Base-by-base conservation (phyloP, 2,888 invertebrate species). In the Neocrepidodera transversa region DNA sequence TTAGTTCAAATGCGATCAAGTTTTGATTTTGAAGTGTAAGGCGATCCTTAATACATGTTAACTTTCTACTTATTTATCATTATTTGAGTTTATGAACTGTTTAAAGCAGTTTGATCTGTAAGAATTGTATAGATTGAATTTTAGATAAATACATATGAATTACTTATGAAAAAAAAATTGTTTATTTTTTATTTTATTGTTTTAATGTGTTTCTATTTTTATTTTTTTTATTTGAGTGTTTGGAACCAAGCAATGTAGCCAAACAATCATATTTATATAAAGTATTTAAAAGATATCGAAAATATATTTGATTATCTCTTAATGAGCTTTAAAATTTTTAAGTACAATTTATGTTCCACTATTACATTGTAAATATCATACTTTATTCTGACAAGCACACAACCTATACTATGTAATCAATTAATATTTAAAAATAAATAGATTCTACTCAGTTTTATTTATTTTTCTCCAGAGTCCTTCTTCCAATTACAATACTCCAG, bases 331-430 rank as follows among this genome's bases (percentile, higher is more conserved):
- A 77, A 78, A 74, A 73, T 52, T 45, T 78, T 75, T 77, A 72
- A 78, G 77, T 79, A 79, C 78, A 78, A 76, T 74, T 78, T 77
- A 71, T 74, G 73, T 74, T 78, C 73, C 76, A 76, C 77, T 77
- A 75, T 76, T 77, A 78, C 79, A 80, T 78, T 80, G 80, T 80
- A 80, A 76, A 80, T 80, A 80, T 72, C 79, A 79, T 79, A 77
- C 76, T 79, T 79, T 79, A 79, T 78, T 78, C 76, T 75, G 76
- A 77, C 75, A 76, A 78, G 79, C 79, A 79, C 79, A 78, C 76
- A 77, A 78, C 76, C 78, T 78, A 79, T 79, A 77, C 79, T 79
- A 79, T 80, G 79, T 80, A 80, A 80, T 79, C 80, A 76, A 79
- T 77, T 79, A 79, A 78, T 80, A 80, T 79, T 78, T 78, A 80